Evolutionary conservation across 1,140 invertebrate genomes (phyloP), one percentile per base, ranked within the genome.

Genomic region (Drosophila hydei): DNA sequence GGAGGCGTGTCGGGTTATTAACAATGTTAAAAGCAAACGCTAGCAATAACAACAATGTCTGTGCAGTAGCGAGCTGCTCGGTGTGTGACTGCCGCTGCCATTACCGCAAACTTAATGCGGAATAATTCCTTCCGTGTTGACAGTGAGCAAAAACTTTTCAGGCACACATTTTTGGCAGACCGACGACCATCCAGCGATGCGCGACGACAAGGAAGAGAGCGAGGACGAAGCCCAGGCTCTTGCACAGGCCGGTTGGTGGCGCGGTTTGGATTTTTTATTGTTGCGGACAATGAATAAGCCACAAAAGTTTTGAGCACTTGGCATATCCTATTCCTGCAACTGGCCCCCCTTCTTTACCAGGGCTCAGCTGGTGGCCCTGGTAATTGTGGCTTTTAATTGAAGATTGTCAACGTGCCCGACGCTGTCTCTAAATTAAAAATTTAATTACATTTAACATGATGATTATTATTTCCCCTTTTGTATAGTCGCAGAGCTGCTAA

Each of bases 121-220:
- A 85, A 85, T 85, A 85, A 85, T 85, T 85, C 81, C 81, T 85
- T 85, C 81, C 81, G 81, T 85, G 81, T 85, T 85, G 81, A 85
- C 81, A 85, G 81, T 81, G 81, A 81, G 81, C 83, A 85, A 85
- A 85, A 85, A 87, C 42, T 88, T 85, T 87, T 72, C 47, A 58
- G 69, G 55, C 76, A 72, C 76, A 85, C 76, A 84, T 79, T 85
- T 83, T 51, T 55, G 71, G 59, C 54, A 36, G 43, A 36, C 47
- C 45, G 2, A 51, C 27, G 30, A 30, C n/a, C n/a, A n/a, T n/a
- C n/a, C n/a, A n/a, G n/a, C n/a, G n/a, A n/a, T n/a, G n/a, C n/a
- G n/a, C 45, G 2, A 51, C 27, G 14, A 27, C 40, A 36, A 23
- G 40, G 52, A 9, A 12, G 61, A 12, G 52, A 4, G 18, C 8